A percentile compares a stretch with the other conserved stretches of the same genome.
Evolutionary conservation across 2,797 vertebrate genomes (phyloP).

Genomic region (Syngnathus rostellatus): DNA sequence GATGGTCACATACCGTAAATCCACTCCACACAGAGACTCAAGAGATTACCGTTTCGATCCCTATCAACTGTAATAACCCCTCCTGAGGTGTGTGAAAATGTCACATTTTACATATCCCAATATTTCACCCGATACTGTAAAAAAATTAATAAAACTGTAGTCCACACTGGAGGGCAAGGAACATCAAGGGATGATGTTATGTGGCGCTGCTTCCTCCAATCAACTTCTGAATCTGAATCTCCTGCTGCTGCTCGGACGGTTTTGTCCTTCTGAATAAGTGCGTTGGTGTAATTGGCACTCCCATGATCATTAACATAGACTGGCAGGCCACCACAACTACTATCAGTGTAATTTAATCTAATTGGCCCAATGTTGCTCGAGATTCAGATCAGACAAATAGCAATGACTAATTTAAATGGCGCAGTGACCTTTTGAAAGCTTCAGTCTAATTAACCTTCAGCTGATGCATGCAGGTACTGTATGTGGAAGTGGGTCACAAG

Average conservation of each 20-base stretch:
- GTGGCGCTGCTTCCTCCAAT: slow-evolving; percentile 12
- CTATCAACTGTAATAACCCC: slow-evolving; percentile 68
- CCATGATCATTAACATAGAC: slow-evolving; percentile 50
- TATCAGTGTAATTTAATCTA: slow-evolving; percentile 68
- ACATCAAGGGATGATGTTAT: slow-evolving; percentile 27
- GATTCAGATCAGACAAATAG: slow-evolving; percentile 71
- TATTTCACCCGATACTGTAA: slow-evolving; percentile 54
- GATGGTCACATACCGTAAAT: slow-evolving; percentile 37
- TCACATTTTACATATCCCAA: slow-evolving; percentile 72
- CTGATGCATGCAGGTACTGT: slow-evolving; percentile 52
- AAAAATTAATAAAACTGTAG: slow-evolving; percentile 19
- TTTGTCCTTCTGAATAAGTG: slow-evolving; percentile 31
- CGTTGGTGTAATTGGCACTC: slow-evolving; percentile 51
- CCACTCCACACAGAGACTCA: slow-evolving; percentile 39
- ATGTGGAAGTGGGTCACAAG: slow-evolving; percentile 40
- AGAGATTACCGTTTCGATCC: slow-evolving; percentile 56
- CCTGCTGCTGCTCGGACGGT: neutral
- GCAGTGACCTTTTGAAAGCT: slow-evolving; percentile 65
- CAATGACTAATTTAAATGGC: slow-evolving; percentile 65
- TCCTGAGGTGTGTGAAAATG: slow-evolving; percentile 65
- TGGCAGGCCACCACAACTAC: slow-evolving; percentile 44
- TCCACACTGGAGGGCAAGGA: slow-evolving; percentile 21
- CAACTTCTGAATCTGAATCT: slow-evolving; percentile 17
- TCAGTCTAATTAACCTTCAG: slow-evolving; percentile 72
- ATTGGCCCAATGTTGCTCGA: slow-evolving; percentile 65